Evolutionary conservation across 2,113 vertebrate genomes (phyloP), one percentile per base, ranked within the genome.

Genomic region (Misgurnus mizolepis): DNA sequence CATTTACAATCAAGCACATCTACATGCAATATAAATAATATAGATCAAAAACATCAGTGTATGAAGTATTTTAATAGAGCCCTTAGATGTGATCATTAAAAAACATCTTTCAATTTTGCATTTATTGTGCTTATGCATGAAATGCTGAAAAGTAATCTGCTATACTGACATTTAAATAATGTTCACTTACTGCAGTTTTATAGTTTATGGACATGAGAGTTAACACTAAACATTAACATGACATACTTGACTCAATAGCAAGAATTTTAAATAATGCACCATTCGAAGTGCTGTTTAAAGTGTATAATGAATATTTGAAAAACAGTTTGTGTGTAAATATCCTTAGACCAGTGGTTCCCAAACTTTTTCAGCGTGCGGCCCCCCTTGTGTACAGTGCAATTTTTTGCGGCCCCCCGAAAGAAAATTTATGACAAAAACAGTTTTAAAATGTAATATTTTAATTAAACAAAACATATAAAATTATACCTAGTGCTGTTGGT

Each of bases 61-160:
- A 17, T 12, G 8, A 56, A n/a, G 18, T 76, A n/a, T 22, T 18
- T 43, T 47, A 60, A 34, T 40, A 75, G 71, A 81, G 79, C 79
- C 79, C 79, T 81, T 81, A 5, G 64, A 67, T 60, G 43, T 39
- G 62, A 75, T 75, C 72, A 18, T 4, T 58, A 43, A 61, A 75
- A 7, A 49, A 56, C 49, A 65, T 34, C 14, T 61, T 71, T 43
- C 27, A 60, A 6, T 49, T 80, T 71, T 80, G 78, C 69, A 56
- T 53, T 53, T 60, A 43, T 62, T 58, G 34, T 68, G 43, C 80
- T 49, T 47, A 64, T 58, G 27, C 27, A 45, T 64, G 40, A 41
- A 62, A 17, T 65, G n/a, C 39, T 66, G 5, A 76, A 60, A 76
- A 53, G 56, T 74, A 11, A 62, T 73, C 39, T 22, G n/a, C 22